Percentiles rank a stretch among this genome's conserved stretches.
Evolutionary conservation across 2,797 vertebrate genomes (phyloP).

Genomic region (Phrynocephalus guinanensis): DNA sequence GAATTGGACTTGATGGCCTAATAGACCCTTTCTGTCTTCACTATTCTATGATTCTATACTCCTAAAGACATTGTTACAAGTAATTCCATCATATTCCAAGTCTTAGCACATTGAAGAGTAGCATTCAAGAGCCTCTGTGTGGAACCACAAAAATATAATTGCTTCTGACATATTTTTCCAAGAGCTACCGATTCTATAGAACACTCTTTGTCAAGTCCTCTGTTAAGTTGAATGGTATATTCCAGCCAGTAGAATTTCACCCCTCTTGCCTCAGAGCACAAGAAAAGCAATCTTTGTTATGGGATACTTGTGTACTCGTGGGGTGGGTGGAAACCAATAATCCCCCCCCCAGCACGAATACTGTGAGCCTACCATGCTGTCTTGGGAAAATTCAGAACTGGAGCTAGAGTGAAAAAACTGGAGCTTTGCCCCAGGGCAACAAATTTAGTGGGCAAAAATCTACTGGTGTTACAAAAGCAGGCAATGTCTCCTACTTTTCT

Average conservation of each 20-base stretch:
- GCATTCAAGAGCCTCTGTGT: constrained; percentile 19
- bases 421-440: no score
- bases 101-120: neutral
- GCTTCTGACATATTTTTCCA: constrained; percentile 44
- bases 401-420: no score
- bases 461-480: no score
- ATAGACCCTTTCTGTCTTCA: neutral
- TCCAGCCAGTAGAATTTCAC: constrained; percentile 31
- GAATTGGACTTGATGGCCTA: no score
- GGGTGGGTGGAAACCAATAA: neutral
- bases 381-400: no score
- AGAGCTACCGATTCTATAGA: constrained; percentile 34
- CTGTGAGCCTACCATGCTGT: constrained; percentile 11
- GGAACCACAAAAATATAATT: constrained; percentile 40
- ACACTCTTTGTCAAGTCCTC: constrained; percentile 1
- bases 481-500: no score
- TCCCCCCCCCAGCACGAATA: neutral
- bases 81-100: neutral
- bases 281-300: constrained; percentile 34
- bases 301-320: neutral
- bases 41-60: neutral
- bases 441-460: no score
- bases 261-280: neutral
- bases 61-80: neutral
- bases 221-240: constrained; percentile 10